Base-by-base conservation (phyloP, 2,888 invertebrate species). In the Caenorhabditis sp. region DNA sequence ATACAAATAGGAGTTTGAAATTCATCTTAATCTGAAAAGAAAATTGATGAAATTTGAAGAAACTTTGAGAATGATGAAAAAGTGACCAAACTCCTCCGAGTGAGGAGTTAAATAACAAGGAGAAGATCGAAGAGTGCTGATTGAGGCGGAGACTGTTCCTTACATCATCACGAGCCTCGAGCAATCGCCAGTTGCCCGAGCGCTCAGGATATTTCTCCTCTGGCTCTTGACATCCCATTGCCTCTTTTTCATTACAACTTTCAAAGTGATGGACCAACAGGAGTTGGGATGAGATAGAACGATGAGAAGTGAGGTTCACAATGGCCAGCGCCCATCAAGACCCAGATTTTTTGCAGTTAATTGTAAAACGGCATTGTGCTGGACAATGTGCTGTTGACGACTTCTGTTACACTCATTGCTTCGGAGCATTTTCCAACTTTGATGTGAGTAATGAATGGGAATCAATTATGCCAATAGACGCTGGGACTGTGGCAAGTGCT, bases 131-230 rank as follows among this genome's bases (percentile, higher is more conserved):
- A 41, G 38, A 66, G 58, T 54, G 38, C 51, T 26, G 10, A n/a
- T 22, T 41, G 76, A 61, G 77, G 77, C 77, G 77, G 69, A 51
- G 69, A 77, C 77, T 77, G 77, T 77, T 77, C 38, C 12, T 47
- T 31, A 28, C 31, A 12, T 22, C 41, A 70, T 69, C 77, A 77
- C 77, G 63, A 51, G 69, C 26, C 70, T 31, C 38, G 61, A 38
- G 28, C 61, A 19, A 41, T 56, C 44, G 26, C 24, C 22, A 54
- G 51, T 24, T 24, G 73, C 51, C 49, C 22, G 61, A 26, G 31
- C 28, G 16, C 8, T 49, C 44, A 19, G 47, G 35, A 47, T 63
- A 26, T 58, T 10, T 56, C 26, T 28, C 44, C 54, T 22, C 22
- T 35, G 58, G 54, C 35, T 59, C 49, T 47, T 66, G 75, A 31